Base-by-base conservation (phyloP, 1,140 invertebrate species). In the Mya arenaria region DNA sequence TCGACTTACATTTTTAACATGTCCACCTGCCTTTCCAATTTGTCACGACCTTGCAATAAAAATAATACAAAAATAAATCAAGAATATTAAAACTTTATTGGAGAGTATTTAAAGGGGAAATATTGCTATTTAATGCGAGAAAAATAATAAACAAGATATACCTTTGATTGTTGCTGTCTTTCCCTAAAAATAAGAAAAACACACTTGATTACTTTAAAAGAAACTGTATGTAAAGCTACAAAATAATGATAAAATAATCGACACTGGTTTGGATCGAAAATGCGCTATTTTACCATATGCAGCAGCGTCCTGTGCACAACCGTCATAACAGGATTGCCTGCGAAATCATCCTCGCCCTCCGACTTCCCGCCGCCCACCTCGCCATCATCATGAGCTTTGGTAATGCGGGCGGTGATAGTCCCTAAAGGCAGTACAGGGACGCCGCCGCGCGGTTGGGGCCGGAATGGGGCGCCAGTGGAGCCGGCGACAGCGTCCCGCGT, bases 251-350 rank as follows among this genome's bases (percentile, higher is more conserved):
- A 23, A 6, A 13, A 13, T 60, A 10, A 60, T 13, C 17, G 17
- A 28, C 56, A 60, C 8, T 60, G 56, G 6, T 8, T 60, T 60
- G 28, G 5, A 28, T n/a, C n/a, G n/a, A n/a, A n/a, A n/a, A n/a
- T n/a, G n/a, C n/a, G n/a, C n/a, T n/a, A n/a, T n/a, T 62, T 39
- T 55, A 72, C 68, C 68, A 72, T 72, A 36, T 56, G 44, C 17
- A 25, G 19, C 8, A 72, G 68, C 2, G 68, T 72, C 28, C 68
- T 72, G 32, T 17, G 23, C 25, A 72, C 68, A 15, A 55, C 17
- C 2, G 36, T 25, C 41, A 72, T 52, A 1, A 72, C 39, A 25
- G 68, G 68, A 72, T 72, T 52, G n/a, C 23, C 23, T 36, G 34
- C 68, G 34, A 25, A 52, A 10, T 72, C 68, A 17, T 72, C 68